Evolutionary conservation across 2,888 invertebrate species (phyloP).

Genomic region (Rhingia rostrata): DNA sequence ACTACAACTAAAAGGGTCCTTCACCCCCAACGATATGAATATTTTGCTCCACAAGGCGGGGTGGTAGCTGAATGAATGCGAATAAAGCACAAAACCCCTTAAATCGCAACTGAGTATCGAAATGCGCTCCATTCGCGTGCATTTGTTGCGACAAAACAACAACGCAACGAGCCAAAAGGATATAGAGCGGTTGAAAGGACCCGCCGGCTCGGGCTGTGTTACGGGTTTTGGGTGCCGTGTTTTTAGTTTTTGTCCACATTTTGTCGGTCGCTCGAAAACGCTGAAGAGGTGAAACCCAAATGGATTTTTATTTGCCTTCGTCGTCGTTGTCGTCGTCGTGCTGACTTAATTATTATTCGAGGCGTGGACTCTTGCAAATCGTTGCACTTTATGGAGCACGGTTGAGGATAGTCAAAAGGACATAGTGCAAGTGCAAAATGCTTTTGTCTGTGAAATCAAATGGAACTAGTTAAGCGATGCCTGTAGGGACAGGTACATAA

Average conservation of each 20-base stretch:
- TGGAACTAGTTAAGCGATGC: no score
- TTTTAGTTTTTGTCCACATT: conserved; percentile 48
- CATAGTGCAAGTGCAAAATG: background rate
- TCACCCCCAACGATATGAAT: conserved; percentile 44
- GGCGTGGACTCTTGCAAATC: conserved; percentile 45
- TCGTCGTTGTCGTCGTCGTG: conserved; percentile 9
- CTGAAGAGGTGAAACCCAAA: conserved; percentile 60
- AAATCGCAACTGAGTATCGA: conserved; percentile 59
- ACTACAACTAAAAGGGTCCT: conserved; percentile 65
- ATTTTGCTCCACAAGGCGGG: conserved; percentile 23
- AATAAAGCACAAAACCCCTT: conserved; percentile 41
- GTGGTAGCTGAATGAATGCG: conserved; percentile 13
- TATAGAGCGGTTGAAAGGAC: conserved; percentile 13
- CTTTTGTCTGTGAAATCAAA: no score
- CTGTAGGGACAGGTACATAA: no score
- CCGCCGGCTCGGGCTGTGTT: background rate
- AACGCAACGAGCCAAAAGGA: conserved; percentile 5
- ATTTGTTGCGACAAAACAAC: conserved; percentile 46
- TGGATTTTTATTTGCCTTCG: conserved; percentile 51
- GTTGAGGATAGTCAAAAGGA: background rate
- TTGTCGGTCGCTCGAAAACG: conserved; percentile 35
- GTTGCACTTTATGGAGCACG: background rate
- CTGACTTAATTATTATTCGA: conserved; percentile 68
- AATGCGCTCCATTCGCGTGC: conserved; percentile 37
- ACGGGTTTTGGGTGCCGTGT: background rate